Evolutionary conservation across 2,888 invertebrate species (phyloP).

Genomic region (Aphrophora alni): DNA sequence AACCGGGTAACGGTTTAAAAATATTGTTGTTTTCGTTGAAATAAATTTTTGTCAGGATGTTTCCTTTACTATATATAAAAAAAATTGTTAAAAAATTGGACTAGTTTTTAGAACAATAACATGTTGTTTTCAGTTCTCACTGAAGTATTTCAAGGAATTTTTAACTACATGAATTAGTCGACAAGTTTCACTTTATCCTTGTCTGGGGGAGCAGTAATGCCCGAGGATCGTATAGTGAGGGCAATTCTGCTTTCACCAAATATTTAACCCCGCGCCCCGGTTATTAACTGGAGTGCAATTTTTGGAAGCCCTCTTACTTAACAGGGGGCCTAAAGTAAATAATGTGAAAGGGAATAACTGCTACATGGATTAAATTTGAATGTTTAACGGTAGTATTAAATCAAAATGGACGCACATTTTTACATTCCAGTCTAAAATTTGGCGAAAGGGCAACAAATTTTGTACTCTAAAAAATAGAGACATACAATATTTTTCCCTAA

Average conservation of each 20-base stretch:
- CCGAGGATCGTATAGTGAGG: slow-evolving; percentile 86
- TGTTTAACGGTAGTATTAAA: no score
- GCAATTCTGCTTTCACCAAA: slow-evolving; percentile 82
- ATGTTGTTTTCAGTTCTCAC: not conserved
- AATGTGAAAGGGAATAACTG: no score
- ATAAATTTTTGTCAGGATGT: not conserved
- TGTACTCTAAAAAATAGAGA: no score
- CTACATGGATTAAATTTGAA: no score
- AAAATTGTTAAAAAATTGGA: not conserved
- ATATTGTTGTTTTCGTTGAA: not conserved
- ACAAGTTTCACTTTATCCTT: slow-evolving; percentile 33
- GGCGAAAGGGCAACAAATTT: no score
- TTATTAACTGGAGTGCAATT: not conserved
- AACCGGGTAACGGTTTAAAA: no score
- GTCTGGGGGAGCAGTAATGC: slow-evolving; percentile 87
- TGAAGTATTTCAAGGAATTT: not conserved
- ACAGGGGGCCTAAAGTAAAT: not conserved
- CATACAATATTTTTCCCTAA: no score
- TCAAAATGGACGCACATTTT: no score
- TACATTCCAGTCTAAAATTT: no score
- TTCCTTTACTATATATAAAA: not conserved
- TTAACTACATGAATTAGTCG: not conserved
- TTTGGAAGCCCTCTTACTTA: not conserved
- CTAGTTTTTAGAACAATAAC: not conserved
- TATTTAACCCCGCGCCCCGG: slow-evolving; percentile 49